Conservation (phyloP, 2,113 vertebrate species). For the Hylia prasina region DNA sequence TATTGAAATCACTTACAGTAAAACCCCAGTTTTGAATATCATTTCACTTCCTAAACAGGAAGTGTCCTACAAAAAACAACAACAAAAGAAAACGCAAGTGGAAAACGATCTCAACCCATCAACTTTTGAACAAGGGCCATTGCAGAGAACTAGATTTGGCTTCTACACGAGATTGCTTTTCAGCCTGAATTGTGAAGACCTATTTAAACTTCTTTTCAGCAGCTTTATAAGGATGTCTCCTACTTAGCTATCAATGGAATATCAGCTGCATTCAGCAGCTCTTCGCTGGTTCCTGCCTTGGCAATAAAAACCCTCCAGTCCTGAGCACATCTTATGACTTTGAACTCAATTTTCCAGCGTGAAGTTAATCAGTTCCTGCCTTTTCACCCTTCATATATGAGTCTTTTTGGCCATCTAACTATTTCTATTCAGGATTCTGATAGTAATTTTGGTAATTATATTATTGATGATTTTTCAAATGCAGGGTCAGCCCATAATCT, state of each 20-base stretch:
- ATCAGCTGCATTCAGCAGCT: slow-evolving; percentile 53
- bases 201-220: slow-evolving; percentile 27
- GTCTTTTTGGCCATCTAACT: neutral
- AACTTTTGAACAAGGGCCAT: neutral
- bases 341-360: slow-evolving; percentile 39
- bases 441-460: neutral
- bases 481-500: neutral
- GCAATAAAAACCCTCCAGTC: slow-evolving; percentile 28
- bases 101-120: neutral
- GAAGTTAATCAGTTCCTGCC: slow-evolving; percentile 30
- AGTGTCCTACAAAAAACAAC: neutral
- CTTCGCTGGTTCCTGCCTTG: neutral
- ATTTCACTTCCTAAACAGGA: slow-evolving; percentile 50
- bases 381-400: neutral
- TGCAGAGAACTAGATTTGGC: neutral
- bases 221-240: slow-evolving; percentile 14
- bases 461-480: neutral
- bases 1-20: slow-evolving; percentile 54
- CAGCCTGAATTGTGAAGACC: neutral
- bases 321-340: neutral
- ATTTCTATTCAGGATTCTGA: neutral
- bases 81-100: neutral
- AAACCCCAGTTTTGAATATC: slow-evolving; percentile 24
- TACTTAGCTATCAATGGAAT: slow-evolving; percentile 31
- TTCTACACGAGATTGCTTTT: neutral